Conservation (phyloP, 2,113 vertebrate species). For the Chloropsis hardwickii region DNA sequence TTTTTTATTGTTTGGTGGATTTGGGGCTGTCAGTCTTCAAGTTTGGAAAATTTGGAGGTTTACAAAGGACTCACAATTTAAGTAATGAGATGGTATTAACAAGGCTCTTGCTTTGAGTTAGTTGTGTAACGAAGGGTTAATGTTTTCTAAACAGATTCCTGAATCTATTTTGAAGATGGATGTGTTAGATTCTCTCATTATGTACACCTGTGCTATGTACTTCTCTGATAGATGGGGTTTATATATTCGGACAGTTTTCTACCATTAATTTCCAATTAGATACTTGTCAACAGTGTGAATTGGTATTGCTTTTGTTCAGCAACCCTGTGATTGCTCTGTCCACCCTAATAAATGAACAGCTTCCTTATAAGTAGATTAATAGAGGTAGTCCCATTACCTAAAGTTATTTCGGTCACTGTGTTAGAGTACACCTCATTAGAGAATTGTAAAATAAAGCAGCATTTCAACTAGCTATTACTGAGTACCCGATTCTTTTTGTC, state of each 20-base stretch:
- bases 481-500: neutral
- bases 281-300: constrained; percentile 34
- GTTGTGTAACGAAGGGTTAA: neutral
- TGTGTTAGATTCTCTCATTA: neutral
- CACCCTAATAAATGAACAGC: constrained; percentile 64
- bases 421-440: constrained; percentile 42
- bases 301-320: constrained; percentile 37
- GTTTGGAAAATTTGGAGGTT: neutral
- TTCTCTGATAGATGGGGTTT: neutral
- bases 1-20: neutral
- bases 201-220: neutral
- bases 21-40: neutral
- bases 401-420: constrained; percentile 64
- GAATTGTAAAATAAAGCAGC: constrained; percentile 40
- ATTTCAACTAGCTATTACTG: constrained; percentile 41
- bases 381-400: constrained; percentile 60
- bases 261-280: constrained; percentile 62
- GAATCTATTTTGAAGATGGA: neutral
- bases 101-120: neutral
- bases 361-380: constrained; percentile 70
- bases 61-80: neutral
- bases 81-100: neutral
- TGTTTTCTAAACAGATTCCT: neutral
- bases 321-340: constrained; percentile 55
- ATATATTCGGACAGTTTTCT: constrained; percentile 35